Percentiles rank a stretch among this genome's conserved stretches.
phyloP scores from a whole-genome alignment of 2,797 vertebrate genomes.

The Falco columbarius region DNA sequence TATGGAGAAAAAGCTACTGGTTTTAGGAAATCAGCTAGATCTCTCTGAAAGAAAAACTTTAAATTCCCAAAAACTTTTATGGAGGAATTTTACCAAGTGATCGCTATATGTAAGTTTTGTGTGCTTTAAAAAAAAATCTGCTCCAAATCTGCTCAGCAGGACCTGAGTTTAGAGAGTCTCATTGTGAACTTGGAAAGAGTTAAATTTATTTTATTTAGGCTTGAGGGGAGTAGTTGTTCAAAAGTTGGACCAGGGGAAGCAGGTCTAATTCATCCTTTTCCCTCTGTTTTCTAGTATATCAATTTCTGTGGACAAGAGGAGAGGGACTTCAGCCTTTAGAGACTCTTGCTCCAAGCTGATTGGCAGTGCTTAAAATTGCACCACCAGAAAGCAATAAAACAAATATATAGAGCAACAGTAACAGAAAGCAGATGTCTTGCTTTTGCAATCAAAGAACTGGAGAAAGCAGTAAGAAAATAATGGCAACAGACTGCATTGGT shows the following conservation, averaged over 20 bases:
- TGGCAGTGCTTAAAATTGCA: neutral
- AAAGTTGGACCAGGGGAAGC: neutral
- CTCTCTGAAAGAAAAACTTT: neutral
- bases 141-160: neutral
- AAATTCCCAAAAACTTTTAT: neutral
- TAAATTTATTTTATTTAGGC: slow-evolving; percentile 26
- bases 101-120: neutral
- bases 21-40: neutral
- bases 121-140: neutral
- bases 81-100: neutral
- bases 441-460: slow-evolving; percentile 25
- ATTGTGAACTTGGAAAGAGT: slow-evolving; percentile 3
- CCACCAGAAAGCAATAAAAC: slow-evolving; percentile 45
- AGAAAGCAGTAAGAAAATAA: slow-evolving; percentile 6
- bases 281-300: slow-evolving; percentile 24
- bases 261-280: neutral
- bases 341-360: neutral
- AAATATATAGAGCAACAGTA: slow-evolving; percentile 22
- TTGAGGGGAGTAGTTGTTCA: slow-evolving; percentile 27
- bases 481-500: neutral
- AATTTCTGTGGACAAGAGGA: neutral
- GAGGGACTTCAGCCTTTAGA: neutral
- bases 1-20: neutral
- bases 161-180: neutral
- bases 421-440: slow-evolving; percentile 59